Evolutionary conservation across 1,140 invertebrate genomes (phyloP), one percentile per base, ranked within the genome.

Genomic region (Drosophila melanica): DNA sequence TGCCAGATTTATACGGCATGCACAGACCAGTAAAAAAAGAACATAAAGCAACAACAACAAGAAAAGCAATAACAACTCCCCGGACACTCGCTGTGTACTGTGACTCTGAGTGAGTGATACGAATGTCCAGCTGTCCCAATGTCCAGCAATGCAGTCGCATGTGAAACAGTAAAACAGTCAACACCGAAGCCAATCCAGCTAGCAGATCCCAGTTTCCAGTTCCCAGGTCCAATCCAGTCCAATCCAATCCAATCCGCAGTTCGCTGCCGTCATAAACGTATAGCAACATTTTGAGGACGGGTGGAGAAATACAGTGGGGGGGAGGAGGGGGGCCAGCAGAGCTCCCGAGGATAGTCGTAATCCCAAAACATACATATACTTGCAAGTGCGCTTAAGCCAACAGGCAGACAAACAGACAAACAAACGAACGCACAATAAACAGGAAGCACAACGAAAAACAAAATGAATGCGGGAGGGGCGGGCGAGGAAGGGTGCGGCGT

Each of bases 321-420:
- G 27, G n/a, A 10, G n/a, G 8, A 1, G 27, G 12, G 11, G n/a
- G 20, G 20, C 1, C 1, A 18, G 47, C 18, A 41, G 16, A 51
- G 35, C 23, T 53, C 20, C n/a, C 39, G 33, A 30, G 50, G 18
- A 65, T 69, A 62, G 73, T 79, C 65, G 71, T 84, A 84, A 84
- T 82, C 76, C 76, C 72, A 76, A 84, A 82, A 76, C 81, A 84
- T 82, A 76, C 81, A 84, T 82, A 82, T 84, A 81, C 80, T 82
- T 82, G 72, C 79, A 69, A 82, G 75, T 71, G 79, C 62, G 64
- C 77, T 79, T 79, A 69, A 64, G 54, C 58, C 53, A 59, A 57
- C 73, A 72, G 4, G 37, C 41, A 20, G 8, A 51, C 51, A 57
- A 12, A 59, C 42, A 58, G 39, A 53, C 65, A 54, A 72, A 64